Evolutionary conservation across 2,113 vertebrate species (phyloP), one percentile per base, ranked within the genome.

Genomic region (Holacanthus passer): DNA sequence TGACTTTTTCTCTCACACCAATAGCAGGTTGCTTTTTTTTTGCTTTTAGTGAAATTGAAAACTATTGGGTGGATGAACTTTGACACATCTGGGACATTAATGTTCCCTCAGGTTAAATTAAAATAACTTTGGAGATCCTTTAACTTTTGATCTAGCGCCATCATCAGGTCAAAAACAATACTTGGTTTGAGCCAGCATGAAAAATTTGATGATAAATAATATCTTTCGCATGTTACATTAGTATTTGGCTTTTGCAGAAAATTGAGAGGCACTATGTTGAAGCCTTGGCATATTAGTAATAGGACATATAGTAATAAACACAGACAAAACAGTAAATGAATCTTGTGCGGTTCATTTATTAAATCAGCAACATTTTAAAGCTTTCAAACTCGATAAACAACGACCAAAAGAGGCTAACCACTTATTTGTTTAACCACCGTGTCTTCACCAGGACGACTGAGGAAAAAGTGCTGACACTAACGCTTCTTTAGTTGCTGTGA

Each of bases 391-490:
- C 31, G 67, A 58, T 43, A 79, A 87, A 79, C 58, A 81, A 60
- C 20, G 22, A 65, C 53, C 35, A 62, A 41, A 62, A 65, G n/a
- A 67, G 71, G 31, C 79, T 20, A 82, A 82, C 19, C 77, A 52
- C 73, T 88, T 82, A 78, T 85, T 86, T 89, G 71, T 89, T 91
- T 76, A 87, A 78, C 77, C 70, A 29, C 65, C 68, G 80, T 85
- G 86, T 89, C 82, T 88, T 88, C 74, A 78, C 86, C 60, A 45
- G 71, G 24, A 66, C 37, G 6, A 71, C 83, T 74, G 53, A 83
- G 76, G n/a, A 81, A 88, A 56, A 94, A 92, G 89, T 90, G 91
- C 92, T 93, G 93, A 93, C 85, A n/a, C 52, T 22, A 73, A 84
- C 89, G 80, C 86, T 90, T 87, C 78, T 89, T 22, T 73, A 87